phyloP scores from a whole-genome alignment of 2,113 vertebrate species.

The Oophaga pumilio region DNA sequence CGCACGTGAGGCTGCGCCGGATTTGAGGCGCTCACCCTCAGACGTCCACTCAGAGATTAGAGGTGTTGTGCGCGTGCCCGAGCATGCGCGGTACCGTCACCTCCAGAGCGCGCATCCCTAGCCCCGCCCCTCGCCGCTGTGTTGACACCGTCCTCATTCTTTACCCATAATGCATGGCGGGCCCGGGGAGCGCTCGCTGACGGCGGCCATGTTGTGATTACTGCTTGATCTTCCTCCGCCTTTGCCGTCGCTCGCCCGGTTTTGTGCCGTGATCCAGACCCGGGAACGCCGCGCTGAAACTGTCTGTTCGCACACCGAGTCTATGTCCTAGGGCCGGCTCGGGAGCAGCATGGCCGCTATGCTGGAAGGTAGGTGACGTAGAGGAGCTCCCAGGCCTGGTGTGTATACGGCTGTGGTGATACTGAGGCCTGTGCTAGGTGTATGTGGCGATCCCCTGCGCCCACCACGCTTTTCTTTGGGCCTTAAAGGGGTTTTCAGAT shows the following conservation, averaged over 20 bases:
- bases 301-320: neutral
- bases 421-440: neutral
- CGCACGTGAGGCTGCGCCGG: neutral
- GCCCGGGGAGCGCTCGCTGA: neutral
- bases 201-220: conserved; percentile 47
- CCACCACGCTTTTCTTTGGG: too few relatives aligned
- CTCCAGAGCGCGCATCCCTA: too few relatives aligned
- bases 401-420: too few relatives aligned
- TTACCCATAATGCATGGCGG: conserved; percentile 40
- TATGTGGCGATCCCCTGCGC: neutral
- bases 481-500: too few relatives aligned
- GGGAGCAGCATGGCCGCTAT: conserved; percentile 47
- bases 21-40: neutral
- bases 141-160: neutral
- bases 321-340: neutral
- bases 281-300: neutral
- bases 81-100: neutral
- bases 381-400: too few relatives aligned
- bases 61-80: neutral
- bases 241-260: neutral
- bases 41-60: neutral
- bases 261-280: neutral
- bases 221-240: neutral
- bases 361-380: conserved; percentile 28
- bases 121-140: neutral